Conservation (phyloP, 2,797 vertebrate genomes). For the Emydoidea blandingii region DNA sequence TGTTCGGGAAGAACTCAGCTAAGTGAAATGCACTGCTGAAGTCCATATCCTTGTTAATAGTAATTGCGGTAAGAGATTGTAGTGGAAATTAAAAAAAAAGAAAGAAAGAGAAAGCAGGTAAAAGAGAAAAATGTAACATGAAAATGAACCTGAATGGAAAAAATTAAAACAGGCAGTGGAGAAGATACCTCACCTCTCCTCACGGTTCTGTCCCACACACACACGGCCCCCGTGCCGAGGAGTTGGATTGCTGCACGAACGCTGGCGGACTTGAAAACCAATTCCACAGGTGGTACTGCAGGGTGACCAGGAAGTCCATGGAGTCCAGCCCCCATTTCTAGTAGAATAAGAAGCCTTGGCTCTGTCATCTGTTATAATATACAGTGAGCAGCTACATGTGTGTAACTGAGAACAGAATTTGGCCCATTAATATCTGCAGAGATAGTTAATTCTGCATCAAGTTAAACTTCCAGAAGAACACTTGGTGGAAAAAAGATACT, state of each 20-base stretch:
- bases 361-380: slow-evolving; percentile 52
- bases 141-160: background rate
- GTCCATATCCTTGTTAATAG: background rate
- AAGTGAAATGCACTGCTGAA: slow-evolving; percentile 5
- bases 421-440: slow-evolving; percentile 50
- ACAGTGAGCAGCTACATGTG: slow-evolving; percentile 71
- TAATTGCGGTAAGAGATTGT: background rate
- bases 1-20: background rate
- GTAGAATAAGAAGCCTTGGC: slow-evolving; percentile 74
- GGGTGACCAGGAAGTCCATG: slow-evolving; percentile 95
- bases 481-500: background rate
- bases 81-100: background rate
- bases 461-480: slow-evolving; percentile 33
- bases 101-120: background rate
- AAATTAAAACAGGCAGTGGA: background rate
- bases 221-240: slow-evolving; percentile 95
- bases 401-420: slow-evolving; percentile 57
- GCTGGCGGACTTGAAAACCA: slow-evolving; percentile 97
- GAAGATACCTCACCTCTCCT: slow-evolving; percentile 87
- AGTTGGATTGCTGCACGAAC: slow-evolving; percentile 96
- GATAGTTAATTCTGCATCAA: background rate
- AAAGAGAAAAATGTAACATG: background rate
- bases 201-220: slow-evolving; percentile 97
- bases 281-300: slow-evolving; percentile 98
- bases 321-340: slow-evolving; percentile 98